Evolutionary conservation across 2,888 invertebrate genomes (phyloP), one percentile per base, ranked within the genome.

Genomic region (Agrotis clavis): DNA sequence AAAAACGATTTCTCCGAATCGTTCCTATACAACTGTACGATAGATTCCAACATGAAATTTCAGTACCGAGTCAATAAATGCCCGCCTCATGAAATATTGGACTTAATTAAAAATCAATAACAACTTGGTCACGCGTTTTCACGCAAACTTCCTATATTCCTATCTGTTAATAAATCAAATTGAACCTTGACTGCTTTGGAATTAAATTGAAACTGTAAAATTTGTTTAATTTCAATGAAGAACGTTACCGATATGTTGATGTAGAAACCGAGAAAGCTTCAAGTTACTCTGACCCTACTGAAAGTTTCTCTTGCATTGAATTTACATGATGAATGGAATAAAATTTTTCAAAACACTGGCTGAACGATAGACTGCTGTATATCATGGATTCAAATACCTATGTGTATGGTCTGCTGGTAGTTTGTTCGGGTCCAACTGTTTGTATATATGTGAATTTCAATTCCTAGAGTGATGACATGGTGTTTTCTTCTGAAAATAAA

Each of bases 71-170:
- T 51, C 71, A 59, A 67, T 80, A 77, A 77, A 57, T 50, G 57
- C n/a, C 47, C 19, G 64, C 74, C 66, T 63, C 79, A 25, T 71
- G 25, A 67, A 74, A 74, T 66, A 21, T 71, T 1, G 62, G 25
- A 35, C 70, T 62, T 74, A 77, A 82, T 82, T 82, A 62, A 71
- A 77, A 82, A 83, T 82, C 77, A 82, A 83, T 83, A 83, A 51
- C 35, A 67, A 71, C 69, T 69, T 67, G 51, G 59, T 71, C 61
- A 82, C 71, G 71, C 71, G 61, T 71, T 76, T 79, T 64, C 67
- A 83, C 48, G 47, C 61, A 16, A 70, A 69, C 57, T 79, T 69
- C 79, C 21, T 25, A 14, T 47, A 50, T 18, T 9, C 48, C 7
- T 3, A 18, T 9, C n/a, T n/a, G 18, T 14, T 18, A 71, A 54